These are phyloP conservation scores for Drosophila longiperda DNA, from an alignment of 2,888 invertebrate species.

Conservation along the genomic window DNA sequence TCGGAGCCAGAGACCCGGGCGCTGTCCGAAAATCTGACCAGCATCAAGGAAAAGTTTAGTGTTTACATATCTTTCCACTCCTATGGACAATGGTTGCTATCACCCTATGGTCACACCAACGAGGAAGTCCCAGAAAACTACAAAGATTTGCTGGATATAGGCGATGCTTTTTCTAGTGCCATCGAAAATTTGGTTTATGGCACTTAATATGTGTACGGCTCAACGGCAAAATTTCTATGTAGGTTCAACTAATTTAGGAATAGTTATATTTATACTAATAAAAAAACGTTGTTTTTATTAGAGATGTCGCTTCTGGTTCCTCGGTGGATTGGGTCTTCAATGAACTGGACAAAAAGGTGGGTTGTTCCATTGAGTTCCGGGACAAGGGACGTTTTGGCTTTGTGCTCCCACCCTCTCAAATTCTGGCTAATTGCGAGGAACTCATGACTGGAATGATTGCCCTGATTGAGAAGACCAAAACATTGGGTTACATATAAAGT, in stretches of 20 bases:
- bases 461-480: conserved; percentile 85
- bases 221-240: conserved; percentile 87
- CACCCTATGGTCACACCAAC: conserved; percentile 87
- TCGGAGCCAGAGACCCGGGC: conserved; percentile 87
- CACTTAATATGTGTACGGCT: conserved; percentile 86
- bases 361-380: conserved; percentile 87
- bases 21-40: conserved; percentile 85
- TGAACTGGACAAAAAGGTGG: conserved; percentile 85
- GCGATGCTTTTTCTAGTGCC: conserved; percentile 86
- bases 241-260: conserved; percentile 41
- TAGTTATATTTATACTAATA: neutral
- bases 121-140: conserved; percentile 85
- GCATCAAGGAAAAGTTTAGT: conserved; percentile 84
- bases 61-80: conserved; percentile 88
- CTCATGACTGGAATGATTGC: conserved; percentile 86
- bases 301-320: conserved; percentile 85
- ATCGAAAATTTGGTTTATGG: conserved; percentile 85
- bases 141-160: conserved; percentile 84
- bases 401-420: conserved; percentile 88
- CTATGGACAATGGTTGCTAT: conserved; percentile 87
- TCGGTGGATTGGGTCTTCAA: conserved; percentile 87
- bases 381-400: conserved; percentile 90
- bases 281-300: conserved; percentile 16
- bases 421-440: conserved; percentile 88
- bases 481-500: conserved; percentile 75